Evolutionary conservation across 2,888 invertebrate genomes (phyloP).

Genomic region (Crioceris asparagi): DNA sequence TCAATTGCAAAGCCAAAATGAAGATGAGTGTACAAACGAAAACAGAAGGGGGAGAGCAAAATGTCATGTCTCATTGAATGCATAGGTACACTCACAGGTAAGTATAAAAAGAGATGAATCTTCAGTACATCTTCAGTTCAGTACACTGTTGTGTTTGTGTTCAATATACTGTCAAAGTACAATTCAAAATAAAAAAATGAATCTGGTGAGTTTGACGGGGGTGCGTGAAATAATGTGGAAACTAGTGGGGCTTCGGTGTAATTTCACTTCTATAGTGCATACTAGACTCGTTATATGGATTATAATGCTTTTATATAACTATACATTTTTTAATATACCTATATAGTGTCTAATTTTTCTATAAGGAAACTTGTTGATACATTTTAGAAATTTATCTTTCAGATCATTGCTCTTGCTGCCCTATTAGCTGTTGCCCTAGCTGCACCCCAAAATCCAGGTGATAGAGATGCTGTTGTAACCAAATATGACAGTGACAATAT

Average conservation of each 20-base stretch:
- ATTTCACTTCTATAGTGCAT: neutral
- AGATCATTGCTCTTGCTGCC: conserved; percentile 24
- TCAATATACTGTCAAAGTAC: conserved; percentile 11
- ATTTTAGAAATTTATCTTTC: conserved; percentile 10
- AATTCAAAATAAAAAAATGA: conserved; percentile 17
- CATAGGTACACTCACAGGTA: conserved; percentile 18
- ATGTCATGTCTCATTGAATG: conserved; percentile 22
- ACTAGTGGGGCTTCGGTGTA: too few relatives aligned
- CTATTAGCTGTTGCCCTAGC: conserved; percentile 26
- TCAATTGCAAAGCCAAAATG: conserved; percentile 22
- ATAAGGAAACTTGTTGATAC: too few relatives aligned
- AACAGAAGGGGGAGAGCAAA: conserved; percentile 24
- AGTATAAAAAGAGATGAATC: conserved; percentile 20
- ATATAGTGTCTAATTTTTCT: too few relatives aligned
- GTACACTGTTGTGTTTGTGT: too few relatives aligned
- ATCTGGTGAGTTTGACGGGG: conserved; percentile 20
- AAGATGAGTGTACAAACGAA: conserved; percentile 24
- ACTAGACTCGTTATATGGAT: neutral
- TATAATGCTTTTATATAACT: neutral
- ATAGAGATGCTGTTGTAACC: conserved; percentile 25
- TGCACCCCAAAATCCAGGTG: conserved; percentile 24
- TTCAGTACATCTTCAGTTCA: conserved; percentile 19
- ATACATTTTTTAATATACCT: neutral
- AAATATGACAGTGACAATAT: conserved; percentile 29
- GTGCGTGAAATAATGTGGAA: neutral